Base-by-base conservation (phyloP, 35 echinoderm and acorn worm genomes). In the Apostichopus californicus region DNA sequence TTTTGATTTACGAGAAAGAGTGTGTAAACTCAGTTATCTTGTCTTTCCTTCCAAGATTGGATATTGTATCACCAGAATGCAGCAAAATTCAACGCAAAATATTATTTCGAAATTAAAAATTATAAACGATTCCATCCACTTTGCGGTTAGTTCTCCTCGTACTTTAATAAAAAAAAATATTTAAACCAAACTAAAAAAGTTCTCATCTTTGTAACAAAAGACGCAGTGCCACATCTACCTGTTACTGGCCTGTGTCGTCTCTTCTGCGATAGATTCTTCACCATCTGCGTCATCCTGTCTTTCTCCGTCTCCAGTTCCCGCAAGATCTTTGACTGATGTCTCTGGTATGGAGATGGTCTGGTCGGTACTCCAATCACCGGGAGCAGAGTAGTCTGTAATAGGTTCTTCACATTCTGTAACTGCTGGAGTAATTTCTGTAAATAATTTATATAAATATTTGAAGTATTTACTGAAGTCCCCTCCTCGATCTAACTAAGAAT, bases 351-450 rank as follows among this genome's bases (percentile, higher is more conserved):
- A n/a, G 81, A 85, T 6, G 24, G 13, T 24, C 55, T 85, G 18
- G 55, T 58, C 23, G 17, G 81, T 85, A 85, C 81, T 85, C 81
- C 81, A 59, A 85, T 85, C 81, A 85, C 81, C 1, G 81, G 81
- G 17, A 57, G 17, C 56, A 85, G 20, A 17, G 54, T 85, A 55
- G 54, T 23, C 55, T 85, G 81, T 20, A 85, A 57, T 15, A 85
- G 5, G 20, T 85, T 85, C 81, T 85, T 85, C 56, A 85, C 81
- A 21, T 85, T 85, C 81, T 58, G 81, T 58, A 85, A 52, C 55
- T 85, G 81, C 14, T 59, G 81, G 11, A 85, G 80, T 54, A 83
- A 57, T 14, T 56, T 83, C 80, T 83, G 80, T 83, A 79, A 52
- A 46, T 46, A 46, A 46, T 46, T 46, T 46, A 46, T 28, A 28